These are phyloP conservation scores for Umimayanthus chanpuru DNA, from an alignment of 92 coral and sea anemone genomes.

Conservation along the genomic window DNA sequence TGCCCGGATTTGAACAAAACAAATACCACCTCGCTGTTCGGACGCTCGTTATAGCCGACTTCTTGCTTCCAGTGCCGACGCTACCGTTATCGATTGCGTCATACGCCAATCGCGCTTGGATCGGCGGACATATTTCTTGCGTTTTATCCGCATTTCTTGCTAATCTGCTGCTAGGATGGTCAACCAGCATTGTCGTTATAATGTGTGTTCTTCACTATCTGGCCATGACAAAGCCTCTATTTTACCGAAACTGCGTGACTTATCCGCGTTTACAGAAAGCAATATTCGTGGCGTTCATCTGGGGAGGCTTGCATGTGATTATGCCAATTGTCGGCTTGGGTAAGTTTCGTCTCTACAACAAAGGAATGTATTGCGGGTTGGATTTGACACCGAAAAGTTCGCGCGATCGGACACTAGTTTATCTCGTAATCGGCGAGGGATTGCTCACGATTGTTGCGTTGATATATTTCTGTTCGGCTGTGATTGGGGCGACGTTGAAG, in stretches of 20 bases:
- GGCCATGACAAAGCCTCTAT: constrained; percentile 81
- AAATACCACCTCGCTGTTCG: constrained; percentile 76
- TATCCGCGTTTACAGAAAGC: constrained; percentile 59
- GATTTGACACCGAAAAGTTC: constrained; percentile 63
- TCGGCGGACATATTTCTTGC: constrained; percentile 74
- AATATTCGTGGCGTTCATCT: constrained; percentile 58
- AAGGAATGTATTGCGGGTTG: constrained; percentile 78
- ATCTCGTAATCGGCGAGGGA: constrained; percentile 78
- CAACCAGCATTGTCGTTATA: constrained; percentile 66
- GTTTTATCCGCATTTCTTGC: constrained; percentile 77
- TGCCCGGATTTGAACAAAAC: constrained; percentile 74
- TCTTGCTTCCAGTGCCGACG: constrained; percentile 67
- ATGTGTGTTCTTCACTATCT: constrained; percentile 81
- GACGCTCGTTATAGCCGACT: constrained; percentile 72
- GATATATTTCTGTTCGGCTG: constrained; percentile 62
- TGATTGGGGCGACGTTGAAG: constrained; percentile 56
- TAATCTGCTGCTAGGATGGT: constrained; percentile 82
- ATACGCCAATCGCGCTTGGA: constrained; percentile 71
- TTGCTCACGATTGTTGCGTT: constrained; percentile 58
- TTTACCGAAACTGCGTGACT: constrained; percentile 78
- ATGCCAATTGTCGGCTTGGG: constrained; percentile 80
- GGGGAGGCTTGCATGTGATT: constrained; percentile 70
- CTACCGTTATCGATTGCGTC: constrained; percentile 74
- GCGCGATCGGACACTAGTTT: constrained; percentile 63
- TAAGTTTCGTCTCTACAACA: constrained; percentile 66